A percentile compares a stretch with the other conserved stretches of the same genome.
Evolutionary conservation across 2,113 vertebrate genomes (phyloP).

Genomic region (Australoheros scitulus): DNA sequence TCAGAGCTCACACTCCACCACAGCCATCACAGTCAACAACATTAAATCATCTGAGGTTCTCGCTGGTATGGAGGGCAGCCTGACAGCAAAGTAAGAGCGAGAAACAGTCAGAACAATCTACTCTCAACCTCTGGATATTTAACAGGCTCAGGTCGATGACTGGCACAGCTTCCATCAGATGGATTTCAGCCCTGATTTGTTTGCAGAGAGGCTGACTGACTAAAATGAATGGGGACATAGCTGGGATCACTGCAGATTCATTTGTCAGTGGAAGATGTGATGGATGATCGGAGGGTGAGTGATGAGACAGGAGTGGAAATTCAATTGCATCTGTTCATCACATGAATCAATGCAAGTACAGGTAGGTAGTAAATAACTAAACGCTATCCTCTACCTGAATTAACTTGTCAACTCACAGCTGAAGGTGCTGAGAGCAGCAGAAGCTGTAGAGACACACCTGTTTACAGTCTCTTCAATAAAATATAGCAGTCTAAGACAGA

Average conservation of each 20-base stretch:
- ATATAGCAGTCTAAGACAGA: not conserved
- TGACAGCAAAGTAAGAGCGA: not conserved
- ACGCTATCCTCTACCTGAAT: slow-evolving; percentile 19
- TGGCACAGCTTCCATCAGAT: slow-evolving; percentile 19
- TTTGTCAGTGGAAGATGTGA: slow-evolving; percentile 13
- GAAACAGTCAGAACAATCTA: slow-evolving; percentile 18
- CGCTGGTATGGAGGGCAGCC: no score
- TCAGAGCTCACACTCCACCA: not conserved
- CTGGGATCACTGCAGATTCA: slow-evolving; percentile 26
- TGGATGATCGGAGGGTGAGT: not conserved
- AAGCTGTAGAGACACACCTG: slow-evolving; percentile 3
- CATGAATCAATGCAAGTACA: slow-evolving; percentile 28
- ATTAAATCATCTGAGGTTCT: not conserved
- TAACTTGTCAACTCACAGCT: slow-evolving; percentile 18
- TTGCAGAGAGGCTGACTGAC: slow-evolving; percentile 25
- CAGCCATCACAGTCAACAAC: not conserved
- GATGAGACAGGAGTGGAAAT: slow-evolving; percentile 13
- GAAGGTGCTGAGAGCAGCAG: slow-evolving; percentile 17
- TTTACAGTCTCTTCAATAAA: not conserved
- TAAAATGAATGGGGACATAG: not conserved
- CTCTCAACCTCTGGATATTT: not conserved
- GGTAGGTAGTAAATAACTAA: slow-evolving; percentile 46
- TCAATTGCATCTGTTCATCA: slow-evolving; percentile 32
- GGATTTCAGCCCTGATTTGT: slow-evolving; percentile 3
- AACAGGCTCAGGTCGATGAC: slow-evolving; percentile 17